Percentiles rank a stretch among this genome's conserved stretches.
Conservation (phyloP, 2,113 vertebrate genomes). For the Mus pahari region DNA sequence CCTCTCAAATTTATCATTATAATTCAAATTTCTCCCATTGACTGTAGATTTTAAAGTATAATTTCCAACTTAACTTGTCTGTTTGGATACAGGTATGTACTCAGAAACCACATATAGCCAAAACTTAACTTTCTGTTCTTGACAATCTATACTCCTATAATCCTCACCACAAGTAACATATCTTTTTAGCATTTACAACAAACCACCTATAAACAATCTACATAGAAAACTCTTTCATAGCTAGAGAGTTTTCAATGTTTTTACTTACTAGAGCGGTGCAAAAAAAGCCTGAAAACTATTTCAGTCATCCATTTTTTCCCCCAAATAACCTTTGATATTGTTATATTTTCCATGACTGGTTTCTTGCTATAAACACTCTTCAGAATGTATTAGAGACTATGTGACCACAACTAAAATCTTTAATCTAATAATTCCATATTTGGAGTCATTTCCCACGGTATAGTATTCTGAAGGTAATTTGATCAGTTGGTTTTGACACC, state of each 20-base stretch:
- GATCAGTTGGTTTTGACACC: background rate
- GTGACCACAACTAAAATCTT: background rate
- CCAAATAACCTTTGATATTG: background rate
- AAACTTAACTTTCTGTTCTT: background rate
- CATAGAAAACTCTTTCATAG: background rate
- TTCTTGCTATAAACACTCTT: background rate
- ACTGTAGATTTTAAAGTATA: background rate
- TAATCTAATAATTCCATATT: constrained; percentile 2
- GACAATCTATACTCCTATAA: background rate
- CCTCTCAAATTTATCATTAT: background rate
- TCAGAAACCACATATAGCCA: background rate
- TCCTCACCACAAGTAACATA: background rate
- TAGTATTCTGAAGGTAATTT: constrained; percentile 9
- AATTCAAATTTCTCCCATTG: background rate
- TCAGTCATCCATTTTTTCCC: background rate
- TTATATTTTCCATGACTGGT: background rate
- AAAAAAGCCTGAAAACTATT: background rate
- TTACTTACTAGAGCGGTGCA: background rate
- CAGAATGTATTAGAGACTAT: background rate
- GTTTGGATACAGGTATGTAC: background rate
- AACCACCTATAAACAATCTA: background rate
- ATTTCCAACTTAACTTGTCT: background rate
- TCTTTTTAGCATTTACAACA: background rate
- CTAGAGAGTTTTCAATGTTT: background rate
- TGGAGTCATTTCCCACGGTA: background rate